Base-by-base conservation (phyloP, 2,888 invertebrate genomes). In the Netelia inedita region DNA sequence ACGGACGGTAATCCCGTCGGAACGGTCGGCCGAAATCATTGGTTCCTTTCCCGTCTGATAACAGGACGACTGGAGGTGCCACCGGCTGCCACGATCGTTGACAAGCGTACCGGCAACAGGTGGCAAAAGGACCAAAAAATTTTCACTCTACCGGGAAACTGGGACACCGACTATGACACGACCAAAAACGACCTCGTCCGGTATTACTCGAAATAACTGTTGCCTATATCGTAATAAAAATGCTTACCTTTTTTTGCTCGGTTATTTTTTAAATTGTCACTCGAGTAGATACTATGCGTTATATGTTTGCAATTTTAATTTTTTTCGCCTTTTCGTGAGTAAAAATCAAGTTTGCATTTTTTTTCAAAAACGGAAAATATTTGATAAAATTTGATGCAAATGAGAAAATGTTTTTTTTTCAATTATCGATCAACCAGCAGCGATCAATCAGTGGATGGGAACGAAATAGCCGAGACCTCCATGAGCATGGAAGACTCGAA, bases 41-140 rank as follows among this genome's bases (percentile, higher is more conserved):
- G 89, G 89, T 72, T 90, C 50, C 63, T 91, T 1, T 88, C 91
- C 19, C 90, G 88, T 53, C 86, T 91, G 72, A 87, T 89, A 50
- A 80, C 85, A 5, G 82, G 86, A 21, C 90, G 86, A 53, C 88
- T 88, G 43, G 75, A 85, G 57, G 65, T 83, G 73, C 85, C 88
- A 6, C 69, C 59, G 28, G 50, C 74, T 53, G 43, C 2, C 35
- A 46, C 74, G 16, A 59, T 78, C 14, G 59, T 75, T 16, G 82
- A 80, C 75, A 86, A 88, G 59, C 86, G 86, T 72, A 82, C 53
- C n/a, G 80, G 72, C 75, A 87, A 85, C 71, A 83, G 72, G 41
- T 80, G 87, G 14, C 73, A 82, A 63, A 87, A 87, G 61, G 46
- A 74, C 53, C 74, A 46, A 59, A 87, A 83, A 55, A 68, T 84